Evolutionary conservation across 2,797 vertebrate species (phyloP).

Genomic region (Rhynchonycteris naso): DNA sequence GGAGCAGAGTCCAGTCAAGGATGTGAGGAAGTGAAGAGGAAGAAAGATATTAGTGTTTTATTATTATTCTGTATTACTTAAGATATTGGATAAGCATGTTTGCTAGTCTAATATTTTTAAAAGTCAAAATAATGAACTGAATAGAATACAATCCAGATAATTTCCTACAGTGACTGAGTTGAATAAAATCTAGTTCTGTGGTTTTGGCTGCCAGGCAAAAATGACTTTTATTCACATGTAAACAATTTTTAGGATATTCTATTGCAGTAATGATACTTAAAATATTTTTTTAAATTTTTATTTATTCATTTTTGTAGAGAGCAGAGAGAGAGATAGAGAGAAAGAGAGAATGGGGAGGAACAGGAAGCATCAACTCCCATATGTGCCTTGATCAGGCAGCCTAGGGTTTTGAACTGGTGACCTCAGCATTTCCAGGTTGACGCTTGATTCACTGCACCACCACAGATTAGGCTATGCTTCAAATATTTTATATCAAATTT

Average conservation of each 20-base stretch:
- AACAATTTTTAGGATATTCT: not conserved
- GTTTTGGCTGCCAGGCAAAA: not conserved
- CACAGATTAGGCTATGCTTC: too few relatives aligned
- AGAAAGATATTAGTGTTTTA: not conserved
- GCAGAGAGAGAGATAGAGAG: too few relatives aligned
- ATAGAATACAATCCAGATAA: not conserved
- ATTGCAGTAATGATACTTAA: not conserved
- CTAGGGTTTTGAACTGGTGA: too few relatives aligned
- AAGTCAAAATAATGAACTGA: not conserved
- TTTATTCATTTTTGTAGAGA: too few relatives aligned
- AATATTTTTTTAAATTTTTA: too few relatives aligned
- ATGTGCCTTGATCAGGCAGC: too few relatives aligned
- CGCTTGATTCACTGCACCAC: too few relatives aligned
- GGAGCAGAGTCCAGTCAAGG: not conserved
- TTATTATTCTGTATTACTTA: slow-evolving; percentile 29
- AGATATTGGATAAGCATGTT: not conserved
- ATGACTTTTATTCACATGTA: not conserved
- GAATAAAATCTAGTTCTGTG: not conserved
- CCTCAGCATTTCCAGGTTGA: too few relatives aligned
- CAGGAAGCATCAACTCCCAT: too few relatives aligned
- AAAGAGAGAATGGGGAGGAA: too few relatives aligned
- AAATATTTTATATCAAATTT: slow-evolving; percentile 14
- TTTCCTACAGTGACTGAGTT: not conserved
- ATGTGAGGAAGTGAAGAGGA: not conserved
- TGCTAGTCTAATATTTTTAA: not conserved